Evolutionary conservation across 2,113 vertebrate genomes (phyloP).

Genomic region (Setophaga petechia): DNA sequence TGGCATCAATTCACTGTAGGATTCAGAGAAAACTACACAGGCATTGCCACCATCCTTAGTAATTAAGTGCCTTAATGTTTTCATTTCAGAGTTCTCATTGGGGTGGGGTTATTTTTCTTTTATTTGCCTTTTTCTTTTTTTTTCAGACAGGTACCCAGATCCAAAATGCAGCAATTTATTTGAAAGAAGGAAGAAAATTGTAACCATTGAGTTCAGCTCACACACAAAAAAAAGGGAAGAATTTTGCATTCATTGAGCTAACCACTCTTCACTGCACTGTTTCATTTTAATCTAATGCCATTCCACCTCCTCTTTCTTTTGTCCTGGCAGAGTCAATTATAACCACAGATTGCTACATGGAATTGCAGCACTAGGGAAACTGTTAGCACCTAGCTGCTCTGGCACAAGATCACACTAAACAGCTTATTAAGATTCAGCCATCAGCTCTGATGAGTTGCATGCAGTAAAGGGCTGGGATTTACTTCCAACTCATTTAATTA

Average conservation of each 20-base stretch:
- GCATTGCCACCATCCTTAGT: neutral
- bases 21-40: neutral
- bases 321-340: slow-evolving; percentile 72
- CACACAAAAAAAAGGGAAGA: neutral
- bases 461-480: slow-evolving; percentile 70
- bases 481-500: slow-evolving; percentile 79
- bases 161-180: neutral
- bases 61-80: slow-evolving; percentile 23
- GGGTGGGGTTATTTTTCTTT: rapidly evolving
- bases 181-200: slow-evolving; percentile 28
- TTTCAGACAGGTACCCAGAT: neutral
- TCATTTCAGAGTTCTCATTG: neutral
- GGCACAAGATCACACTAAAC: slow-evolving; percentile 69
- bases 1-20: neutral
- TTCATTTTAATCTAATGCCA: slow-evolving; percentile 57
- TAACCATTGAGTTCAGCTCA: neutral
- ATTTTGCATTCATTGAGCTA: slow-evolving; percentile 36
- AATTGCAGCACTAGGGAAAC: slow-evolving; percentile 65
- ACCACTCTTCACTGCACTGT: neutral
- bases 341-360: slow-evolving; percentile 69
- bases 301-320: slow-evolving; percentile 66
- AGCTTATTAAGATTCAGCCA: slow-evolving; percentile 80
- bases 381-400: slow-evolving; percentile 69
- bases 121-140: neutral
- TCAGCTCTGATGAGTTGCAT: slow-evolving; percentile 65